phyloP scores from a whole-genome alignment of 2,888 invertebrate genomes.

The Mongoloraphidia duomilia region DNA sequence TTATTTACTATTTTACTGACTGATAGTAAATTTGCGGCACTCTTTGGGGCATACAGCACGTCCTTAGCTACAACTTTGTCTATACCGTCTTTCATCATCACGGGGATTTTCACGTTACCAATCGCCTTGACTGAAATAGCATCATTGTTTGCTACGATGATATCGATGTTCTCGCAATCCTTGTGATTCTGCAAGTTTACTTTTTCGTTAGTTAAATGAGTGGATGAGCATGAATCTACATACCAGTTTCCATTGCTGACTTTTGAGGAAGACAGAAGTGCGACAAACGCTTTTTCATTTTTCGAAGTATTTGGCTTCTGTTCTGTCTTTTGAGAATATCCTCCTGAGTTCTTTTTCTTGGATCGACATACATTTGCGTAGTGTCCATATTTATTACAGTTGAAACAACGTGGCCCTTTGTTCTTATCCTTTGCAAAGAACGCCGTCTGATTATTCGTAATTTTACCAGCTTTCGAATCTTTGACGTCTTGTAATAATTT shows the following conservation, averaged over 20 bases:
- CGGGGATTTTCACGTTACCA: slow-evolving; percentile 5
- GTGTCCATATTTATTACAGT: slow-evolving; percentile 5
- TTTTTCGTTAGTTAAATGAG: slow-evolving; percentile 7
- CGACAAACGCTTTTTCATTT: no score
- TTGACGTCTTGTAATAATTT: no score
- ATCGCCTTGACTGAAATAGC: background rate
- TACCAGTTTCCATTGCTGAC: slow-evolving; percentile 4
- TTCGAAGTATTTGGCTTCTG: background rate
- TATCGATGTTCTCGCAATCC: no score
- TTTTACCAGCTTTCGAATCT: no score
- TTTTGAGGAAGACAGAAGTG: background rate
- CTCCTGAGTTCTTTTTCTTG: background rate
- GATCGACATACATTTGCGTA: background rate
- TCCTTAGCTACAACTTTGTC: slow-evolving; percentile 12
- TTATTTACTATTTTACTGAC: slow-evolving; percentile 14
- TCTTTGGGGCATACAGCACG: slow-evolving; percentile 15
- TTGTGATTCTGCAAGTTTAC: background rate
- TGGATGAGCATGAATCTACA: slow-evolving; percentile 10
- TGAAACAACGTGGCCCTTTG: slow-evolving; percentile 7
- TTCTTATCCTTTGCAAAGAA: background rate
- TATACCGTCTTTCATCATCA: slow-evolving; percentile 1
- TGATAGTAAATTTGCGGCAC: slow-evolving; percentile 15
- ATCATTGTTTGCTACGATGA: background rate
- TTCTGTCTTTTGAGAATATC: background rate
- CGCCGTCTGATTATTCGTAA: background rate